Percentiles rank a stretch among this genome's conserved stretches.
These are phyloP conservation scores for Sarcophaga rosellei DNA, from an alignment of 2,888 invertebrate genomes.

Conservation along the genomic window DNA sequence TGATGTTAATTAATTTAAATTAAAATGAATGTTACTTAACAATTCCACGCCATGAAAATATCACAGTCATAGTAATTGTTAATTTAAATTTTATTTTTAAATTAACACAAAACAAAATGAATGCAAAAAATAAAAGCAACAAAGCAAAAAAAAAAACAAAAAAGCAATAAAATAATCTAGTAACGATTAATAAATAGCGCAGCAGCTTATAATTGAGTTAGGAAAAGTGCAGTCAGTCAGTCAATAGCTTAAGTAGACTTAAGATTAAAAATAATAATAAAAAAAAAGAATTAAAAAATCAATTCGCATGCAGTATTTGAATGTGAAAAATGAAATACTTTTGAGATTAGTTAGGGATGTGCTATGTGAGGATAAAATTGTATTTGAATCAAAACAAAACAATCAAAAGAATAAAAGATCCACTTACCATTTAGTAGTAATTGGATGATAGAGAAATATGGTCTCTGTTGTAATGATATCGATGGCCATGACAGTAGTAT, in stretches of 20 bases:
- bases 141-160: neutral
- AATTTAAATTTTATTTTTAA: neutral
- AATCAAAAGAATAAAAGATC: neutral
- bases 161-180: neutral
- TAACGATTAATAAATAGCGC: neutral
- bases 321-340: neutral
- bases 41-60: conserved; percentile 15
- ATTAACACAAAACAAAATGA: neutral
- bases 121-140: neutral
- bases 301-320: conserved; percentile 8
- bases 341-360: too few species aligned
- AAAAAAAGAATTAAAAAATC: too few species aligned
- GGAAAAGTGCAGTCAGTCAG: too few species aligned
- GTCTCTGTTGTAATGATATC: conserved; percentile 16
- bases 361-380: too few species aligned
- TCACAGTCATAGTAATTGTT: neutral
- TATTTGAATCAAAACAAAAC: too few species aligned
- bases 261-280: too few species aligned
- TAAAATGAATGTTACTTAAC: conserved; percentile 22
- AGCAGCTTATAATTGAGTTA: too few species aligned
- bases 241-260: too few species aligned
- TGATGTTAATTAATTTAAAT: conserved; percentile 8
- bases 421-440: conserved; percentile 65
- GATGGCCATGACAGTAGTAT: conserved; percentile 27
- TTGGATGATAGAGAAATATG: conserved; percentile 47